These are phyloP conservation scores for Brachionus manjavacas DNA, from an alignment of 1,140 invertebrate species.

Conservation along the genomic window DNA sequence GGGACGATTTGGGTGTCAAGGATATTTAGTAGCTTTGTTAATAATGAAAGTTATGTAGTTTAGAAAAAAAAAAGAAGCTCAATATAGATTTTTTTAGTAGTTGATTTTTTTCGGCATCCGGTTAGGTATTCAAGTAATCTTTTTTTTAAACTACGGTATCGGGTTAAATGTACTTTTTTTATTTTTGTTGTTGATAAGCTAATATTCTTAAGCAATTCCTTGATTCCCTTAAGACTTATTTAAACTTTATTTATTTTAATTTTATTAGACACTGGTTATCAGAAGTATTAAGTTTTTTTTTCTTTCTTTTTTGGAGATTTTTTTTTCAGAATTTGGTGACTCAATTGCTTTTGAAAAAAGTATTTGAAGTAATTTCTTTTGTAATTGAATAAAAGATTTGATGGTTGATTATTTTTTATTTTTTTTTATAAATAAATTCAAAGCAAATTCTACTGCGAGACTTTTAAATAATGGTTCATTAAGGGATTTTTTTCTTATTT, in stretches of 20 bases:
- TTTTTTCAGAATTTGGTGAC: background rate
- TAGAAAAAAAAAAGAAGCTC: background rate
- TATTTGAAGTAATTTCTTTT: background rate
- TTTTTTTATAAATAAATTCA: background rate
- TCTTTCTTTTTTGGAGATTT: background rate
- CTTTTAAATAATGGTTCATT: background rate
- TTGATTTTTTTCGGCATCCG: slow-evolving; percentile 8
- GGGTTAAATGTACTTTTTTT: background rate
- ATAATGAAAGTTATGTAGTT: slow-evolving; percentile 22
- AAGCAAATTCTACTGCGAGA: background rate
- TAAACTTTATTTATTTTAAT: background rate
- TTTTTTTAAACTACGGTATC: background rate
- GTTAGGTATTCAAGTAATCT: slow-evolving; percentile 9
- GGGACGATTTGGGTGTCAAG: background rate
- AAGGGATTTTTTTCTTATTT: background rate
- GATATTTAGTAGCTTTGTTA: slow-evolving; percentile 18
- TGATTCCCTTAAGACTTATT: background rate
- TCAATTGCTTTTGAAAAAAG: slow-evolving; percentile 11
- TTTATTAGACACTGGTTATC: background rate
- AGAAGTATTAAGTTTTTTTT: background rate
- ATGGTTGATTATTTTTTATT: background rate
- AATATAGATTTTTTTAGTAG: background rate
- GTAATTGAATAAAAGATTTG: slow-evolving; percentile 15
- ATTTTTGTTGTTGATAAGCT: background rate
- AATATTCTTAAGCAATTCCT: background rate